A percentile compares a stretch with the other conserved stretches of the same genome.
These are phyloP conservation scores for Otus sunia DNA, from an alignment of 2,113 vertebrate genomes.

Conservation along the genomic window DNA sequence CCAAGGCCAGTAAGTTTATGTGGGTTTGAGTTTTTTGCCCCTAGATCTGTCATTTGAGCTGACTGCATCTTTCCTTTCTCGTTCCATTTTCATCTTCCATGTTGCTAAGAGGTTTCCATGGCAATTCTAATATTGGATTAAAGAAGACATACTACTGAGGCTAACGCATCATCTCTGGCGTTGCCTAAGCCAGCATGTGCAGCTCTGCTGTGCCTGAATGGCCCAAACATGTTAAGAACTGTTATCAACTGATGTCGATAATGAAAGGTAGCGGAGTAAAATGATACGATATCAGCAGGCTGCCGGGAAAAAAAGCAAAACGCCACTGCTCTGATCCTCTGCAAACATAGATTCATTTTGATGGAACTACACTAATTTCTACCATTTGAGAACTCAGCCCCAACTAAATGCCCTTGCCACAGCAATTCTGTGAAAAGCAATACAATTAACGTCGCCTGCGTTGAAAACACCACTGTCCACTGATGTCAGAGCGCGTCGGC, in stretches of 20 bases:
- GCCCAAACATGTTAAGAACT: background rate
- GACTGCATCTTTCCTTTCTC: background rate
- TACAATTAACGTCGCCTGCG: background rate
- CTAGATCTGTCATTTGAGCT: background rate
- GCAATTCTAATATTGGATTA: constrained; percentile 41
- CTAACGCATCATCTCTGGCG: background rate
- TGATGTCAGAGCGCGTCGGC: background rate
- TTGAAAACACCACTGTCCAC: background rate
- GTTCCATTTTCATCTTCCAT: background rate
- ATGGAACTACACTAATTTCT: background rate
- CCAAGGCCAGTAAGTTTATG: background rate
- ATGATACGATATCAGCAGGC: background rate
- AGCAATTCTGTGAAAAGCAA: background rate
- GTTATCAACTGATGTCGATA: background rate
- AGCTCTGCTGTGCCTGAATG: background rate
- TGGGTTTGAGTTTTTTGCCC: background rate
- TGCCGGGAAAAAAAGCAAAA: background rate
- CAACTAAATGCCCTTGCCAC: background rate
- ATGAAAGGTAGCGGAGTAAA: background rate
- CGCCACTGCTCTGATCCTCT: background rate
- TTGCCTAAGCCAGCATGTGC: background rate
- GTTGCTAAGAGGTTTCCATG: constrained; percentile 57
- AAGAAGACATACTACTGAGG: background rate
- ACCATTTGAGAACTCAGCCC: background rate
- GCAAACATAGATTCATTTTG: background rate